These are phyloP conservation scores for Chrysolina haemoptera DNA, from an alignment of 2,888 invertebrate genomes.

Conservation along the genomic window DNA sequence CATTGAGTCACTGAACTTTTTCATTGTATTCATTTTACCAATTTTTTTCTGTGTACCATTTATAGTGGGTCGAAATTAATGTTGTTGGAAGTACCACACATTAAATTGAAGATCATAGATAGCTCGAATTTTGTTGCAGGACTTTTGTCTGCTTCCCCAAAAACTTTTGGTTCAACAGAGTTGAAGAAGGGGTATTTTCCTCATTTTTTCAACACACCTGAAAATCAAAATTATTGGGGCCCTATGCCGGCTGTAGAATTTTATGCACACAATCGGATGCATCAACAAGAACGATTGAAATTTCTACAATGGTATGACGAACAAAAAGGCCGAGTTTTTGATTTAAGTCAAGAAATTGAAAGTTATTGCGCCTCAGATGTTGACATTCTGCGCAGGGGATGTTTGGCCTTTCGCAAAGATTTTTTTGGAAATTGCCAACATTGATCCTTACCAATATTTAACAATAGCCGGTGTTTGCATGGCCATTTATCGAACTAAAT, in stretches of 20 bases:
- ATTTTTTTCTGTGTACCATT: too few species aligned
- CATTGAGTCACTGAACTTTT: too few species aligned
- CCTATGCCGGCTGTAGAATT: background rate
- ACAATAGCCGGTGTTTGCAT: conserved; percentile 24
- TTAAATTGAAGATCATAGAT: conserved; percentile 23
- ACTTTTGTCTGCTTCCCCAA: background rate
- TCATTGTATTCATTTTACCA: too few species aligned
- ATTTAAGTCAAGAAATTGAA: conserved; percentile 9
- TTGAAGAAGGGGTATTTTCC: conserved; percentile 6
- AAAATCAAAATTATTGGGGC: conserved; percentile 13
- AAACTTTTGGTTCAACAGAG: conserved; percentile 10
- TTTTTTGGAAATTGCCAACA: conserved; percentile 11
- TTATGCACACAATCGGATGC: background rate
- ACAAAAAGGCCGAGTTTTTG: conserved; percentile 1
- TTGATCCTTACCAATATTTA: conserved; percentile 10
- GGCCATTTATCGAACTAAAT: conserved; percentile 6
- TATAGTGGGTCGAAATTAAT: conserved; percentile 32
- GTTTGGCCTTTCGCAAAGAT: conserved; percentile 8
- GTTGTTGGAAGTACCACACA: conserved; percentile 17
- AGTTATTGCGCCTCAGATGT: conserved; percentile 10
- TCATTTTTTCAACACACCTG: background rate
- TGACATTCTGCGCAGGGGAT: background rate
- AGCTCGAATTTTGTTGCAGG: conserved; percentile 15
- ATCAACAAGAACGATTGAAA: conserved; percentile 3
- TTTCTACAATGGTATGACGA: conserved; percentile 13